A percentile compares a stretch with the other conserved stretches of the same genome.
Evolutionary conservation across 1,140 invertebrate species (phyloP).

Genomic region (Drosophila eugracilis): DNA sequence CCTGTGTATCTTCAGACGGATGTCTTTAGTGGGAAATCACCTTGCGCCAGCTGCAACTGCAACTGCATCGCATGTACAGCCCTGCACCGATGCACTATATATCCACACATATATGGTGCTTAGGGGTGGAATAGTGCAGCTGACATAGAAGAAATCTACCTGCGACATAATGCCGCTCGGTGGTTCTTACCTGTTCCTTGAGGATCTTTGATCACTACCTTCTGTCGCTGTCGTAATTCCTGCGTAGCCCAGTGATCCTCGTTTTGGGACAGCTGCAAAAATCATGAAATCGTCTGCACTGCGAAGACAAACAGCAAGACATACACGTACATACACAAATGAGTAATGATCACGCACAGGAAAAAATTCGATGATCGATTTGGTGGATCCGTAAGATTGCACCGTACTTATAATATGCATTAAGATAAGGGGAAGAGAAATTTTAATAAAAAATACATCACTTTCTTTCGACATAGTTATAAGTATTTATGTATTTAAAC

Average conservation of each 20-base stretch:
- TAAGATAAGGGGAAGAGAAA: too few species aligned
- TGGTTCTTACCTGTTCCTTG: conserved; percentile 55
- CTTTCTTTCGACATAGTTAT: too few species aligned
- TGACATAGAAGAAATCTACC: conserved; percentile 67
- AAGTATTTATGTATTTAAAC: too few species aligned
- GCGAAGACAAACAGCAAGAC: conserved; percentile 40
- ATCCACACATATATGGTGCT: conserved; percentile 18
- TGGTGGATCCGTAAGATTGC: neutral
- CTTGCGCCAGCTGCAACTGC: conserved; percentile 77
- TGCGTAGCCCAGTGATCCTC: conserved; percentile 76
- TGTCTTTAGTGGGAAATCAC: conserved; percentile 73
- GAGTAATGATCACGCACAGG: conserved; percentile 39
- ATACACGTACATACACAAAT: conserved; percentile 7
- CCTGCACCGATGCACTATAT: conserved; percentile 54
- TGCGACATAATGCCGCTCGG: conserved; percentile 60
- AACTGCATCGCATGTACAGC: conserved; percentile 68
- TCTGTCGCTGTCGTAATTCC: conserved; percentile 65
- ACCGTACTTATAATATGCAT: neutral
- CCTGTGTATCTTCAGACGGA: conserved; percentile 19
- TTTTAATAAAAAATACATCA: neutral
- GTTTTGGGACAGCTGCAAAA: conserved; percentile 72
- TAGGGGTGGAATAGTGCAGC: conserved; percentile 72
- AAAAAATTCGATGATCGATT: conserved; percentile 30
- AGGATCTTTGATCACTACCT: conserved; percentile 49
- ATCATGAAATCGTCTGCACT: conserved; percentile 70